Evolutionary conservation across 92 coral and sea anemone genomes (phyloP), one percentile per base, ranked within the genome.

Genomic region (Pocillopora meandrina): DNA sequence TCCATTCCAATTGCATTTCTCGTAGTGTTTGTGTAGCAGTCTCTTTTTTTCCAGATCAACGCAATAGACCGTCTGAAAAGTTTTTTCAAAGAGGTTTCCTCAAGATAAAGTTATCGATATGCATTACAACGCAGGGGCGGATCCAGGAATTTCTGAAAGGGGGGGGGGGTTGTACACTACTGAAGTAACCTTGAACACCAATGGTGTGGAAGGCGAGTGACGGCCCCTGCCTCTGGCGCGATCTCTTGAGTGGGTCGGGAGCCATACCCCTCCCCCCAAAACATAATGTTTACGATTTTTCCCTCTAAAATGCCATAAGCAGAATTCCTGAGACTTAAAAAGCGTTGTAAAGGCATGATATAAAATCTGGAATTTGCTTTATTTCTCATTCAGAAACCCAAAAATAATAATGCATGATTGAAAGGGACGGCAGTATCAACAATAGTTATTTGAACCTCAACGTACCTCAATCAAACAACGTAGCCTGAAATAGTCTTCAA

Each of bases 381-480:
- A 83, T 58, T 83, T 83, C 87, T 83, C 87, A 83, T 34, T 15
- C 80, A 83, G 80, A 34, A 83, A 83, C 60, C 72, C 80, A 71
- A 72, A 83, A 83, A 83, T 70, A 60, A 73, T 73, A 73, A 75
- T 84, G 82, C 82, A 75, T 68, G 72, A 84, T 84, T 76, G 36
- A 61, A 74, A 75, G 57, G 74, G 75, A 19, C 58, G 74, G 65
- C 36, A 75, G 82, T 84, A 82, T 49, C 86, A 71, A 12, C 78
- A 23, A 84, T 75, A 74, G 81, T 61, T 61, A 65, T 75, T 75
- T 74, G 82, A 26, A 26, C 26, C 26, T 26, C 26, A 26, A 26
- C 77, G 33, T 84, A 52, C 60, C 82, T 84, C 52, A 84, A 75
- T 84, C 87, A 66, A 84, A 76, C 82, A 65, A 65, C n/a, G 88